A percentile compares a stretch with the other conserved stretches of the same genome.
Conservation (phyloP, 2,888 invertebrate species). For the Xestobium rufovillosum region DNA sequence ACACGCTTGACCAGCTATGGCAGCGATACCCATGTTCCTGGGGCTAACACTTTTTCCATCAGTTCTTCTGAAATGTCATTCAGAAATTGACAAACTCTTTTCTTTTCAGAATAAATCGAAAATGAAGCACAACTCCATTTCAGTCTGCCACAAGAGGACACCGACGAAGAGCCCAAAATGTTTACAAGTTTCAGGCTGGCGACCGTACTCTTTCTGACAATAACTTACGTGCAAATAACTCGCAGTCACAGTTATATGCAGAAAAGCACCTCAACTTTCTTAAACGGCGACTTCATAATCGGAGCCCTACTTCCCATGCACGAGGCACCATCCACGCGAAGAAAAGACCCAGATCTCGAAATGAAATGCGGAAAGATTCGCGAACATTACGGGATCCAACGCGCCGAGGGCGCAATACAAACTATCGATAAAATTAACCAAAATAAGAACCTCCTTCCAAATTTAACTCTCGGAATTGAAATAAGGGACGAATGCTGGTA, state of each 20-base stretch:
- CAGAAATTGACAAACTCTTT: too few relatives aligned
- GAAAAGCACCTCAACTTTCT: constrained; percentile 45
- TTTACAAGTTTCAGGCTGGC: background rate
- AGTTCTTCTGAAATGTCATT: too few relatives aligned
- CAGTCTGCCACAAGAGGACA: background rate
- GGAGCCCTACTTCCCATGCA: constrained; percentile 52
- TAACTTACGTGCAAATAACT: constrained; percentile 1
- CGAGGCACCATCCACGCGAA: constrained; percentile 38
- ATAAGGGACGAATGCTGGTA: constrained; percentile 79
- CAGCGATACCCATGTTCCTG: too few relatives aligned
- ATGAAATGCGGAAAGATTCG: constrained; percentile 54
- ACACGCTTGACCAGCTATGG: too few relatives aligned
- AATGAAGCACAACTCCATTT: constrained; percentile 1
- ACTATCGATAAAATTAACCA: constrained; percentile 59
- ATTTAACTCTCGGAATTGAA: constrained; percentile 55
- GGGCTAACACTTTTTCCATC: too few relatives aligned
- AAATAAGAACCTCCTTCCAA: constrained; percentile 50
- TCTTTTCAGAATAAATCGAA: constrained; percentile 5
- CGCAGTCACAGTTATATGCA: too few relatives aligned
- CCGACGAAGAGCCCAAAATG: background rate
- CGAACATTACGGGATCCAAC: constrained; percentile 69
- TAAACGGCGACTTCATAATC: constrained; percentile 51
- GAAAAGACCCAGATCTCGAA: constrained; percentile 31
- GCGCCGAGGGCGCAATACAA: constrained; percentile 56
- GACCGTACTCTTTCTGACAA: constrained; percentile 1